Evolutionary conservation across 1,140 invertebrate species (phyloP).

Genomic region (Nymphalis io): DNA sequence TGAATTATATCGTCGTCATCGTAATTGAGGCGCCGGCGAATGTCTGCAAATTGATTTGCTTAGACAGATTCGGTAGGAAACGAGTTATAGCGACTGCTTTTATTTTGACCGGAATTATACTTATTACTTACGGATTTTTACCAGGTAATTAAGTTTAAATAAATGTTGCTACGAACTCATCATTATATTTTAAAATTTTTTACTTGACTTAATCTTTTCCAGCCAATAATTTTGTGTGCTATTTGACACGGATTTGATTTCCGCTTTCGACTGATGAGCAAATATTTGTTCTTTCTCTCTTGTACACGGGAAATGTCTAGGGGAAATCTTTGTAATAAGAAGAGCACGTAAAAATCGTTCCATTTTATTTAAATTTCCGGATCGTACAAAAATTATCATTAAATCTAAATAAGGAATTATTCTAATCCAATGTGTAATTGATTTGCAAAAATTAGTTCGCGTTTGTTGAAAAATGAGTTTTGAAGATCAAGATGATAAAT

Average conservation of each 20-base stretch:
- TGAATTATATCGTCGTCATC: conserved; percentile 82
- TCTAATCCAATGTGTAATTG: not conserved
- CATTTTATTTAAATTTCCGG: not conserved
- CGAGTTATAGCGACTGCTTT: conserved; percentile 82
- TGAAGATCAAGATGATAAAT: too few relatives aligned
- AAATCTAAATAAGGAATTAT: conserved; percentile 4
- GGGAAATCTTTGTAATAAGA: not conserved
- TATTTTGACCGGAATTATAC: conserved; percentile 81
- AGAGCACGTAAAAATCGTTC: not conserved
- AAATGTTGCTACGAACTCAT: too few relatives aligned
- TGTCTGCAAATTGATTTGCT: conserved; percentile 83
- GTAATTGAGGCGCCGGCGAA: conserved; percentile 83
- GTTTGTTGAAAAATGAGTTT: too few relatives aligned
- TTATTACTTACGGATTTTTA: conserved; percentile 70
- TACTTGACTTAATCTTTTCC: too few relatives aligned
- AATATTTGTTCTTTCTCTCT: too few relatives aligned
- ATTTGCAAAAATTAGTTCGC: not conserved
- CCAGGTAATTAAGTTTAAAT: conserved; percentile 55
- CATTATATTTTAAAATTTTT: too few relatives aligned
- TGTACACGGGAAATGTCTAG: too few relatives aligned
- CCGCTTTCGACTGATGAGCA: too few relatives aligned
- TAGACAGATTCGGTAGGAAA: conserved; percentile 85
- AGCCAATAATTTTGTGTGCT: too few relatives aligned
- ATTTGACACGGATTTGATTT: too few relatives aligned
- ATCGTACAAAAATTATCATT: not conserved